Base-by-base conservation (phyloP, 2,888 invertebrate genomes). In the Amiota communis region DNA sequence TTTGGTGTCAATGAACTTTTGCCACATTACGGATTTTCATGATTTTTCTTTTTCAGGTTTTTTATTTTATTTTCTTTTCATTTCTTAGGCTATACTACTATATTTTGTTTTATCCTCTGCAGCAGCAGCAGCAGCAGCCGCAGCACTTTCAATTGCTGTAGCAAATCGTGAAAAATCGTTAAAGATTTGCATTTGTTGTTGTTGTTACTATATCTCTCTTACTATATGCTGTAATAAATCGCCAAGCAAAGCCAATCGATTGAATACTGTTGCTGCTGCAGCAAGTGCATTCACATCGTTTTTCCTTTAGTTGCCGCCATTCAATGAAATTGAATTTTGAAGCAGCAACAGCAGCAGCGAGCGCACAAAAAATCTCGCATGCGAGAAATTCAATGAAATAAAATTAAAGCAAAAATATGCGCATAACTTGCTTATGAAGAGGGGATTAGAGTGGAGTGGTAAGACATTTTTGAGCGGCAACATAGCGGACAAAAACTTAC, bases 381-480 rank as follows among this genome's bases (percentile, higher is more conserved):
- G 83, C 85, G 85, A 84, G 83, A 80, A 83, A 59, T 11, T 20
- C 15, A 59, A 59, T 15, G 47, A 68, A 83, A 83, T 83, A 80
- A 83, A 83, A 83, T 83, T 85, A 85, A 85, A 77, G 79, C 83
- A 83, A 83, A 82, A 83, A 83, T 85, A 83, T 83, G 83, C 83
- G 83, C 83, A 83, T 83, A 83, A 83, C 84, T 82, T 85, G 57
- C 59, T 36, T 36, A 36, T 36, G 23, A 57, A 15, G 17, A 13
- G 20, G 51, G 47, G 49, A 46, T 11, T 36, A 53, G 69, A 17
- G 59, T 4, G 15, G 4, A 9, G 69, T 17, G 36, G 59, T n/a
- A 53, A 53, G 15, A 8, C 11, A 59, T 15, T 15, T 59, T 20
- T 51, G n/a, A 51, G 59, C 8, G 23, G 20, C 17, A 20, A 20